Conservation (phyloP, 2,888 invertebrate genomes). For the Erpobdella octoculata region DNA sequence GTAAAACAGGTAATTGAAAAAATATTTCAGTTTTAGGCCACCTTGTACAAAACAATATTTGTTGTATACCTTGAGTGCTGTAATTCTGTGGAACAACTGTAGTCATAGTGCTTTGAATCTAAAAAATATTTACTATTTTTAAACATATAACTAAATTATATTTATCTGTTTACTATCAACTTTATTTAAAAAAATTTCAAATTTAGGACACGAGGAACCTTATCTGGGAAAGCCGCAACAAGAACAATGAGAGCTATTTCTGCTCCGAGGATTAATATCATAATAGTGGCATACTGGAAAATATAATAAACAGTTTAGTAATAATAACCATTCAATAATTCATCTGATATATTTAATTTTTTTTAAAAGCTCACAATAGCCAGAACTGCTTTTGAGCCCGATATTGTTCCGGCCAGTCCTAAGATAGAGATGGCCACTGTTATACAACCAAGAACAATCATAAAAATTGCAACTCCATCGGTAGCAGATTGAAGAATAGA, state of each 20-base stretch:
- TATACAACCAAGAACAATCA: constrained; percentile 12
- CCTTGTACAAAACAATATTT: no score
- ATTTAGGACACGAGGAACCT: neutral
- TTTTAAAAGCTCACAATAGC: neutral
- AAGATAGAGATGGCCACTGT: neutral
- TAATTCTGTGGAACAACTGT: neutral
- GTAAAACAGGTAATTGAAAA: neutral
- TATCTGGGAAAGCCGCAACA: neutral
- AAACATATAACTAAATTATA: no score
- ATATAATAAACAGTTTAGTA: neutral
- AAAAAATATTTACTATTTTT: no score
- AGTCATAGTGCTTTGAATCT: no score
- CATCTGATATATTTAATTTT: neutral
- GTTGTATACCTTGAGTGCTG: neutral
- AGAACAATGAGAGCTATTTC: constrained; percentile 3
- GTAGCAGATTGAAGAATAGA: neutral
- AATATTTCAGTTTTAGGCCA: no score
- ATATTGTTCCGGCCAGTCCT: neutral
- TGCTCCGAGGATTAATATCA: neutral
- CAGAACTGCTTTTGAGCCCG: neutral
- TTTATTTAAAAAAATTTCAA: neutral
- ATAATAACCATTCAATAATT: neutral
- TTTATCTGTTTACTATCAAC: no score
- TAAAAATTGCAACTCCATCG: neutral
- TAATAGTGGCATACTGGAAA: neutral